Evolutionary conservation across 2,888 invertebrate species (phyloP), one percentile per base, ranked within the genome.

Genomic region (Lingula anatina): DNA sequence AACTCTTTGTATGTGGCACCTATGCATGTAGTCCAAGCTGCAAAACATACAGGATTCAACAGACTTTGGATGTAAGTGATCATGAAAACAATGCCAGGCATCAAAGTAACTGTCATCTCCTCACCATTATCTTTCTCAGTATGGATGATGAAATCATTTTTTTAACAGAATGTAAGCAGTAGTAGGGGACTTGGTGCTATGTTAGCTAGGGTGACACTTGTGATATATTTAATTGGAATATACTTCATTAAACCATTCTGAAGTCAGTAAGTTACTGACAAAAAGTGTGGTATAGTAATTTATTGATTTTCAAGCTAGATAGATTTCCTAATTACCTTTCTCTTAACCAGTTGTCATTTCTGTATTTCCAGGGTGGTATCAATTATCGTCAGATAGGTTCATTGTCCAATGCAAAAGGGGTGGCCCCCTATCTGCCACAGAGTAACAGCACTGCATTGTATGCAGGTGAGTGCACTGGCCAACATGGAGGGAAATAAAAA

Each of bases 391-490:
- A n/a, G n/a, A n/a, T n/a, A n/a, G n/a, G n/a, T n/a, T n/a, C n/a
- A n/a, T n/a, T n/a, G n/a, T n/a, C n/a, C n/a, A n/a, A n/a, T 39
- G 96, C 94, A 49, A 89, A 91, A 63, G 97, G 94, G 45, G 92
- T 90, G 56, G 93, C 94, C 76, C 96, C 97, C 0, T 94, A 89
- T 77, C 91, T 92, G 77, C 95, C 96, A 3, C 85, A 86, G 57
- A 94, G 96, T 80, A 96, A 96, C 79, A 95, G 93, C 73, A 96
- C 96, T 23, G 88, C 90, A 42, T 86, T 93, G 56, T 91, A 88
- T 80, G 89, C 90, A 66, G 93, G 92, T 91, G n/a, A n/a, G n/a
- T n/a, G n/a, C n/a, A n/a, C n/a, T n/a, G n/a, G n/a, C n/a, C n/a
- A n/a, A n/a, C n/a, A n/a, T n/a, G n/a, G n/a, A n/a, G n/a, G n/a